Percentiles rank a stretch among this genome's conserved stretches.
These are phyloP conservation scores for Gambelia wislizenii DNA, from an alignment of 2,797 vertebrate species.

Conservation along the genomic window DNA sequence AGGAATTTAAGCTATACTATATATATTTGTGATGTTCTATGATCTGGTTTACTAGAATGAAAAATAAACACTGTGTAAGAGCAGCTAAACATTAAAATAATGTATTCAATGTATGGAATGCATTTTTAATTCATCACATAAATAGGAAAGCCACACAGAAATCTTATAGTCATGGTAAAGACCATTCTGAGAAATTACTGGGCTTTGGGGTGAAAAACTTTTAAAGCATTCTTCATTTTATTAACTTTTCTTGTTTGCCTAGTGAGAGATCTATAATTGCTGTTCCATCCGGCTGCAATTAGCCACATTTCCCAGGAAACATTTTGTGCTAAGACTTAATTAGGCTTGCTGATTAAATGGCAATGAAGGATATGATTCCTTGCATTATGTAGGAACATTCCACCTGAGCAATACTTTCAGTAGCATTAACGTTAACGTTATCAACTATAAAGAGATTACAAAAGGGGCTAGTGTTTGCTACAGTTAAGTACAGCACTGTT, in stretches of 20 bases:
- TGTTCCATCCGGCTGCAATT: conserved; percentile 57
- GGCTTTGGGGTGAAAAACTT: background rate
- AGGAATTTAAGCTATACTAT: background rate
- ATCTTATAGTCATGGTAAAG: background rate
- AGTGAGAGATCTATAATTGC: conserved; percentile 52
- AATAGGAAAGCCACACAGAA: conserved; percentile 16
- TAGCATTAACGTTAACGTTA: background rate
- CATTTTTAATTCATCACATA: background rate
- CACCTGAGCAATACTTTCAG: conserved; percentile 20
- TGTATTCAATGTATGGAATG: background rate
- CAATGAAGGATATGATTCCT: conserved; percentile 69
- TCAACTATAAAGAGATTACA: background rate
- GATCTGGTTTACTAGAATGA: conserved; percentile 20
- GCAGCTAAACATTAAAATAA: background rate
- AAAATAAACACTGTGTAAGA: background rate
- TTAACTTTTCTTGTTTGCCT: conserved; percentile 26
- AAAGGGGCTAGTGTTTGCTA: background rate
- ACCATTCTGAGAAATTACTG: conserved; percentile 28
- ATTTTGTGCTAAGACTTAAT: conserved; percentile 70
- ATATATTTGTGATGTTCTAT: conserved; percentile 9
- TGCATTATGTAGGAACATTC: background rate
- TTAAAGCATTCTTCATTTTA: conserved; percentile 20
- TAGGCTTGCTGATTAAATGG: conserved; percentile 72
- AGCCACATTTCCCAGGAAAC: conserved; percentile 69
- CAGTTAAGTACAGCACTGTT: background rate